Evolutionary conservation across 30 jellyfish, hydroid and myxozoan genomes (phyloP).

Genomic region (Morbakka virulenta): DNA sequence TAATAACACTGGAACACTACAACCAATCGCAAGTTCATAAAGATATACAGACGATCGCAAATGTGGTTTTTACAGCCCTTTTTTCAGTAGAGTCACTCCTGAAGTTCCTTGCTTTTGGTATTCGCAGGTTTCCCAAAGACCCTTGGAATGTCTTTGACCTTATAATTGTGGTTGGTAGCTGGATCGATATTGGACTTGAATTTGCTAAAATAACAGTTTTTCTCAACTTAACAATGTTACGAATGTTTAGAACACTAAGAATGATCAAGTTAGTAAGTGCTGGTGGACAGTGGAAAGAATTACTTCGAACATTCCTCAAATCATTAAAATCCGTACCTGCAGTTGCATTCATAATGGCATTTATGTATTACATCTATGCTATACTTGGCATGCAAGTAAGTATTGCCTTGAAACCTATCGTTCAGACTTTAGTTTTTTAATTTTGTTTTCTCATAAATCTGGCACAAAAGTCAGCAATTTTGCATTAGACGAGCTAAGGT

Average conservation of each 20-base stretch:
- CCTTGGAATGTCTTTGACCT: conserved; percentile 63
- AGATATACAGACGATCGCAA: conserved; percentile 29
- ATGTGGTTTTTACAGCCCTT: conserved; percentile 40
- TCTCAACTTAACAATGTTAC: conserved; percentile 41
- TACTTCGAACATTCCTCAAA: conserved; percentile 63
- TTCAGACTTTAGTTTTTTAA: too few relatives aligned
- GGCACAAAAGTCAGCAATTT: too few relatives aligned
- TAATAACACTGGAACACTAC: conserved; percentile 56
- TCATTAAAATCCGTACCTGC: conserved; percentile 65
- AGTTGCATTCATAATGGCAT: conserved; percentile 39
- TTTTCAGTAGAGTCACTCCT: conserved; percentile 51
- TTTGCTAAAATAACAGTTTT: not conserved
- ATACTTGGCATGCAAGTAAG: conserved; percentile 80
- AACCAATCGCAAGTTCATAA: conserved; percentile 14
- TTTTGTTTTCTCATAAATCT: too few relatives aligned
- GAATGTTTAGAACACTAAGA: conserved; percentile 67
- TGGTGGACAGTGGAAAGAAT: conserved; percentile 56
- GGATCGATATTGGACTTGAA: too few relatives aligned
- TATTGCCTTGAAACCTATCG: too few relatives aligned
- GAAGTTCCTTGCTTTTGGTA: conserved; percentile 44
- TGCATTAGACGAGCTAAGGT: too few relatives aligned
- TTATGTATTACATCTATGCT: conserved; percentile 65
- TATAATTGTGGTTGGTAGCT: conserved; percentile 61
- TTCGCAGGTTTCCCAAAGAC: conserved; percentile 28
- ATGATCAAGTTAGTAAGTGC: conserved; percentile 37